Evolutionary conservation across 2,113 vertebrate species (phyloP).

Genomic region (Alligator sinensis): DNA sequence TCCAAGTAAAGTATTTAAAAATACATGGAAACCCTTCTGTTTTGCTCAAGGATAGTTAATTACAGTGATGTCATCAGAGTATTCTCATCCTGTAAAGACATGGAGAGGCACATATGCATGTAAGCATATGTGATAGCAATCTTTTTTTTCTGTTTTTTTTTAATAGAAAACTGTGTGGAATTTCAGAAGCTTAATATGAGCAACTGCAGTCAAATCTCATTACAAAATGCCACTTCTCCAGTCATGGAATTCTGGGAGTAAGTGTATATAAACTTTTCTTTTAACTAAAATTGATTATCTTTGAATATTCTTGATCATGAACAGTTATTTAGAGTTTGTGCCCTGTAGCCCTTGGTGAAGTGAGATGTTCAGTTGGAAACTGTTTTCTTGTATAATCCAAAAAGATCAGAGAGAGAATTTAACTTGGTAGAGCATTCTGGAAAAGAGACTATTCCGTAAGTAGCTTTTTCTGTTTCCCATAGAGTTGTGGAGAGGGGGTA

Average conservation of each 20-base stretch:
- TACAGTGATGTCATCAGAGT: accelerated
- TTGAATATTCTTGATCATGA: not conserved
- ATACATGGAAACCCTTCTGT: not conserved
- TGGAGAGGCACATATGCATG: not conserved
- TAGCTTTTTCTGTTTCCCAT: not conserved
- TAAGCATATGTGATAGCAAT: not conserved
- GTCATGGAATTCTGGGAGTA: slow-evolving; percentile 99
- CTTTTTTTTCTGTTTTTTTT: not conserved
- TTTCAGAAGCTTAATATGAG: slow-evolving; percentile 92
- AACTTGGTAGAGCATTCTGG: slow-evolving; percentile 3
- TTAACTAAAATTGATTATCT: not conserved
- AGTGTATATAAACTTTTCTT: slow-evolving; percentile 77
- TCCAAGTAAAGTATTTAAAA: not conserved
- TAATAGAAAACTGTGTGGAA: slow-evolving; percentile 93
- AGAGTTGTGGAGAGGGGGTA: not conserved
- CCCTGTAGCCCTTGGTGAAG: not conserved
- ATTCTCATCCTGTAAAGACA: too few species aligned
- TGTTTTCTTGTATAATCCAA: not conserved
- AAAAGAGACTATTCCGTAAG: slow-evolving; percentile 48
- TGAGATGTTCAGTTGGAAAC: not conserved
- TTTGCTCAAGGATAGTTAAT: accelerated
- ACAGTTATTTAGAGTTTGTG: accelerated
- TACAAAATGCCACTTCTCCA: slow-evolving; percentile 92
- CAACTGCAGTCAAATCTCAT: slow-evolving; percentile 87
- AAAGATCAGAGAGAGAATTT: not conserved